Percentiles rank a stretch among this genome's conserved stretches.
Evolutionary conservation across 2,797 vertebrate species (phyloP).

Genomic region (Rhinichthys osculus): DNA sequence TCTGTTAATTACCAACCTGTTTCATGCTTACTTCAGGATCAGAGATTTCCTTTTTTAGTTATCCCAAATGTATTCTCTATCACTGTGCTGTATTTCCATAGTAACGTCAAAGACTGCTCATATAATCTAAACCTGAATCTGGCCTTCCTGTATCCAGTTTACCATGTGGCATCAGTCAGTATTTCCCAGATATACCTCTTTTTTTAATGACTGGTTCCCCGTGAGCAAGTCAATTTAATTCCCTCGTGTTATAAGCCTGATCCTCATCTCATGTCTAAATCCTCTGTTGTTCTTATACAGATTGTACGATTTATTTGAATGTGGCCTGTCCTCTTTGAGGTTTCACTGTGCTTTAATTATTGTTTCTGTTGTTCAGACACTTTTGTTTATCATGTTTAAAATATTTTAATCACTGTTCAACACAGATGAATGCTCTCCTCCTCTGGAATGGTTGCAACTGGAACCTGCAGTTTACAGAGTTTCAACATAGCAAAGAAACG

Average conservation of each 20-base stretch:
- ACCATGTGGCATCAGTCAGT: not conserved
- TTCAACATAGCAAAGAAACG: conserved; percentile 58
- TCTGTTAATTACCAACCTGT: conserved; percentile 4
- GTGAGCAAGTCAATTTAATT: not conserved
- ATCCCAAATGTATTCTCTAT: conserved; percentile 64
- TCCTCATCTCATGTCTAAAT: conserved; percentile 58
- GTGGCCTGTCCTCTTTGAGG: conserved; percentile 72
- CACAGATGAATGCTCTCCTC: conserved; percentile 75
- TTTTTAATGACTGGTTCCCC: not conserved
- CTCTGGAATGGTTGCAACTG: conserved; percentile 55
- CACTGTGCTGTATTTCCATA: conserved; percentile 81
- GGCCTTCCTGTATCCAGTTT: not conserved
- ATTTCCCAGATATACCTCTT: not conserved
- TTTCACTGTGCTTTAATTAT: conserved; percentile 47
- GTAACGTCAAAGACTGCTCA: conserved; percentile 58
- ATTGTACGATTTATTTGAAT: conserved; percentile 68
- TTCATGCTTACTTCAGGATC: conserved; percentile 5
- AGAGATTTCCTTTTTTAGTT: conserved; percentile 5
- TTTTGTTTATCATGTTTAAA: conserved; percentile 70
- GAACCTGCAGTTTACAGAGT: conserved; percentile 33
- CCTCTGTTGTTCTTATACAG: conserved; percentile 10
- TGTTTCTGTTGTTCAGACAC: conserved; percentile 41
- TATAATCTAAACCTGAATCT: conserved; percentile 17
- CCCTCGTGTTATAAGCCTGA: not conserved
- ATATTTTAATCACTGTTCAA: conserved; percentile 73